Conservation (phyloP, 2,797 vertebrate species). For the Eidolon dupreanum region DNA sequence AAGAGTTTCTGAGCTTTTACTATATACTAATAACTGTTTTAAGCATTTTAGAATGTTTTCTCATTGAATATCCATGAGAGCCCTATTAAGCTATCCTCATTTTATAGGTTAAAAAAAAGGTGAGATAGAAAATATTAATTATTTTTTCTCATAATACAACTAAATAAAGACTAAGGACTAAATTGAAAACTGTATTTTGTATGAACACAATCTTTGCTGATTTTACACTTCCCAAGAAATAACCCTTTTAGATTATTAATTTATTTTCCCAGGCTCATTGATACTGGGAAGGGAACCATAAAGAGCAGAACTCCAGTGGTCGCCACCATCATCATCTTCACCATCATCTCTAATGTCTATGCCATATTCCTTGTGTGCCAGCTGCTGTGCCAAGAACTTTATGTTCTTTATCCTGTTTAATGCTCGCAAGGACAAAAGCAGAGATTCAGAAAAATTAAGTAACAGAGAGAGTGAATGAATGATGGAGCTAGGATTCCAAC, state of each 20-base stretch:
- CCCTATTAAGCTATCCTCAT: constrained; percentile 4
- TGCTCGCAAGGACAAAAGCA: not conserved
- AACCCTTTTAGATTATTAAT: not conserved
- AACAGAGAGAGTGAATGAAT: not conserved
- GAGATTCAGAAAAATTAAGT: not conserved
- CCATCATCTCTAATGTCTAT: not conserved
- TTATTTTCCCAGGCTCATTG: not conserved
- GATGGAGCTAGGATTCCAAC: not conserved
- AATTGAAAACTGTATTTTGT: not conserved
- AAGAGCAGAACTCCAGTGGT: not conserved
- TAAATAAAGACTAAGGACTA: constrained; percentile 26
- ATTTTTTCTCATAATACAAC: constrained; percentile 16
- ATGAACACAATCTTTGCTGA: constrained; percentile 7
- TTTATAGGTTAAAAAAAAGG: constrained; percentile 10
- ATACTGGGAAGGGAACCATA: not conserved
- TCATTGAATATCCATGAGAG: not conserved
- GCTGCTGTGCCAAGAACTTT: not conserved
- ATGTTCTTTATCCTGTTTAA: not conserved
- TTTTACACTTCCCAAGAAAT: not conserved
- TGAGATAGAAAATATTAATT: not conserved
- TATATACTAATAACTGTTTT: not conserved
- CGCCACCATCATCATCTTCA: not conserved
- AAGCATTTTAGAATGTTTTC: not conserved
- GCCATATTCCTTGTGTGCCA: not conserved
- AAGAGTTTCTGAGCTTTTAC: not conserved